Evolutionary conservation across 1,140 invertebrate species (phyloP).

Genomic region (Leptopilina clavipes): DNA sequence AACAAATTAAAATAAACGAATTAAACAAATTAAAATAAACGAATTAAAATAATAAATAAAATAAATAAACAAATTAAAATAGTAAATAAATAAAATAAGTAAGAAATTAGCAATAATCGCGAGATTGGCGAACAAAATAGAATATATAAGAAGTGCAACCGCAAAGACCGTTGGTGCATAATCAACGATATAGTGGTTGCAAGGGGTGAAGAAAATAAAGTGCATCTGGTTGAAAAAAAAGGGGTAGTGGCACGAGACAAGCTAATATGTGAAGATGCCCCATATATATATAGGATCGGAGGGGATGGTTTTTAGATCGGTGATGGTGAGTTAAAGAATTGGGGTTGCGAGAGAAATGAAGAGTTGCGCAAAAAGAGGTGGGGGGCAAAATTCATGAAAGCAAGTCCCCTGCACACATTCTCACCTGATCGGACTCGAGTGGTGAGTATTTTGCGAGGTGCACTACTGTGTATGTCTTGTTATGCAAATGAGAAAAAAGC

Average conservation of each 20-base stretch:
- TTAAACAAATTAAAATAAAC: no score
- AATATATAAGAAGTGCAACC: not conserved
- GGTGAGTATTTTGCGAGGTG: slow-evolving; percentile 40
- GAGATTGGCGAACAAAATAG: not conserved
- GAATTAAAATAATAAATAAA: no score
- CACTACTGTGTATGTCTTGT: slow-evolving; percentile 45
- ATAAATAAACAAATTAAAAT: no score
- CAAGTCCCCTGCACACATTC: slow-evolving; percentile 14
- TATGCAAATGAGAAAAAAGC: slow-evolving; percentile 56
- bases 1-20: no score
- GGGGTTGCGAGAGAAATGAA: slow-evolving; percentile 26
- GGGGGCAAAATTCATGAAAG: not conserved
- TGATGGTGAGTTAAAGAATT: no score
- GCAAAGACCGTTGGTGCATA: slow-evolving; percentile 27
- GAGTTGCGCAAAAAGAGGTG: not conserved
- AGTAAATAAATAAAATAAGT: no score
- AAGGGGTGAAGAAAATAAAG: slow-evolving; percentile 20
- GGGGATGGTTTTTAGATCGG: not conserved
- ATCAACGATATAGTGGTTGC: not conserved
- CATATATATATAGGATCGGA: not conserved
- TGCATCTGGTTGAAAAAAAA: slow-evolving; percentile 25
- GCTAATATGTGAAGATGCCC: slow-evolving; percentile 11
- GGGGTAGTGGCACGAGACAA: slow-evolving; percentile 22
- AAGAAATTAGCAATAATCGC: not conserved
- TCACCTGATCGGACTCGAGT: slow-evolving; percentile 38